A percentile compares a stretch with the other conserved stretches of the same genome.
These are phyloP conservation scores for Smutsia temminckii DNA, from an alignment of 2,797 vertebrate genomes.

Conservation along the genomic window DNA sequence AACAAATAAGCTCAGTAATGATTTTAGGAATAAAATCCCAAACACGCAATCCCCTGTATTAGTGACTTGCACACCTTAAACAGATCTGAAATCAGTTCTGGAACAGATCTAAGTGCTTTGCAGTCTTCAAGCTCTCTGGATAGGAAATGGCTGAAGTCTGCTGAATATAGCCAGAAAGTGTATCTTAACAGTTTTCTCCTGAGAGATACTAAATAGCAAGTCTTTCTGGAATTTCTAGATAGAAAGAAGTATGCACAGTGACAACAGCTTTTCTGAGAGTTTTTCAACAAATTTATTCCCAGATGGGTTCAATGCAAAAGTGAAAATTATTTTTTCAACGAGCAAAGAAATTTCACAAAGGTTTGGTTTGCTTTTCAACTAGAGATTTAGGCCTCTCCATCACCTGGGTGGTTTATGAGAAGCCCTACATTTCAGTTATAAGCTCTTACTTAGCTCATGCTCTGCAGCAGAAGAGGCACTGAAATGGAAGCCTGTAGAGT, in stretches of 20 bases:
- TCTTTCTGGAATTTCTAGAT: slow-evolving; percentile 75
- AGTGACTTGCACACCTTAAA: not conserved
- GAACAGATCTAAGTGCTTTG: not conserved
- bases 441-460: not conserved
- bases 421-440: not conserved
- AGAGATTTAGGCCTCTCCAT: not conserved
- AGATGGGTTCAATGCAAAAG: slow-evolving; percentile 66
- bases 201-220: slow-evolving; percentile 59
- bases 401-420: not conserved
- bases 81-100: not conserved
- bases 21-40: not conserved
- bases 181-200: slow-evolving; percentile 66
- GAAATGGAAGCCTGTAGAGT: not conserved
- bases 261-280: slow-evolving; percentile 72
- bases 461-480: not conserved
- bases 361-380: slow-evolving; percentile 60
- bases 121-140: slow-evolving; percentile 42
- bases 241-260: slow-evolving; percentile 55
- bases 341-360: slow-evolving; percentile 63
- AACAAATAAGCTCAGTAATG: not conserved
- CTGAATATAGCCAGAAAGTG: slow-evolving; percentile 50
- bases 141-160: slow-evolving; percentile 9
- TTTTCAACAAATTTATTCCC: slow-evolving; percentile 74
- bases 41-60: not conserved
- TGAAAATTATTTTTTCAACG: slow-evolving; percentile 69